Base-by-base conservation (phyloP, 2,888 invertebrate species). In the Nymphalis urticae region DNA sequence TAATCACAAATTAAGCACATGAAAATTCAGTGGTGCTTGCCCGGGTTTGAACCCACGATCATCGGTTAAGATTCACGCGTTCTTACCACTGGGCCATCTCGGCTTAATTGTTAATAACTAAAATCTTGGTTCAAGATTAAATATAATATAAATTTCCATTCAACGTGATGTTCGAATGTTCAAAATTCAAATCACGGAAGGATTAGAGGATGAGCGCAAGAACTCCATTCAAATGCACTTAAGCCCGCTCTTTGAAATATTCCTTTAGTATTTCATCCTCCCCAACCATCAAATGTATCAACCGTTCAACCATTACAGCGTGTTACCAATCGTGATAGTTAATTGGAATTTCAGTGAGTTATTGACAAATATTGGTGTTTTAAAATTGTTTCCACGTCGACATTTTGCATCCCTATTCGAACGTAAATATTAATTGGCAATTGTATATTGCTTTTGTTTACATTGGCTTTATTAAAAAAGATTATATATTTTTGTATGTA, bases 171-270 rank as follows among this genome's bases (percentile, higher is more conserved):
- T 32, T 32, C 27, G 27, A 48, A 48, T 61, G 61, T 47, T 61
- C 36, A 27, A 32, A 36, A 47, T 13, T 61, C 24, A 17, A 60
- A 53, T 64, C 61, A 64, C 62, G 64, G 60, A 70, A 68, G 62
- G 59, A 36, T 64, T 64, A 68, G 56, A 21, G 36, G 59, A 42
- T 58, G 27, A 68, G 58, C 32, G 58, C 62, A 62, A 62, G 68
- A 68, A 68, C 71, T 65, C 68, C 65, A 71, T 71, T 71, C 62
- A 63, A 36, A 64, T 65, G 65, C 62, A 68, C 65, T 71, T 59
- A 19, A 19, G 62, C 51, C 24, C 48, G 24, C 60, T 27, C 64
- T 59, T 48, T 68, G 71, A 71, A 65, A 65, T 71, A 71, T 71
- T 65, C 48, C 59, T 50, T 59, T 65, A 53, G 59, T 71, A 68